phyloP scores from a whole-genome alignment of 2,888 invertebrate species.

The Camptogramma bilineatum region DNA sequence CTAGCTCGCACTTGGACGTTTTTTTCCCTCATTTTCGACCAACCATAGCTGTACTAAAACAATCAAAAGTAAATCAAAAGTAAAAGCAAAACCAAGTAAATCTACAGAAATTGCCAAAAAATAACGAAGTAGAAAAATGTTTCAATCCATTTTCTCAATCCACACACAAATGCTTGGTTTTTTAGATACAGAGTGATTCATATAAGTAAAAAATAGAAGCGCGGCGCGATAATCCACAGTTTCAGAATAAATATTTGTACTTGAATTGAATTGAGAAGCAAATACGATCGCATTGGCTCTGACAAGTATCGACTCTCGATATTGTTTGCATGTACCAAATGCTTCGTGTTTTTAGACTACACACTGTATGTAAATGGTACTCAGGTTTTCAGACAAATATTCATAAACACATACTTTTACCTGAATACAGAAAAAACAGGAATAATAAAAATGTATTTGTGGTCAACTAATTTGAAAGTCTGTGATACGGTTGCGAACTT shows the following conservation, averaged over 20 bases:
- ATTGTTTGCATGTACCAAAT: slow-evolving; percentile 49
- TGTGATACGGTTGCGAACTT: too few relatives aligned
- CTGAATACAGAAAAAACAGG: not conserved
- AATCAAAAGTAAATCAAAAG: too few relatives aligned
- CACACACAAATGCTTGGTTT: not conserved
- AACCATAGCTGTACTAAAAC: too few relatives aligned
- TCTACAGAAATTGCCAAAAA: not conserved
- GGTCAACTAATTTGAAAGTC: not conserved
- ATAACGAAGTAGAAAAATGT: not conserved
- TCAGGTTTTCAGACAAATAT: not conserved
- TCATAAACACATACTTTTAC: not conserved
- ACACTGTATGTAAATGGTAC: not conserved
- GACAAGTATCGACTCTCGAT: slow-evolving; percentile 54
- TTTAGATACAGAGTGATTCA: slow-evolving; percentile 32
- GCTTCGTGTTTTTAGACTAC: slow-evolving; percentile 10
- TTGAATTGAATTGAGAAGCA: slow-evolving; percentile 63
- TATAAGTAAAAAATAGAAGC: slow-evolving; percentile 42
- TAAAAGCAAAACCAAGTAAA: not conserved
- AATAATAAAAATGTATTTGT: not conserved
- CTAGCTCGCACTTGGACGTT: too few relatives aligned
- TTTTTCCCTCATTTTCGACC: too few relatives aligned
- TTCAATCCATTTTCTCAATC: not conserved
- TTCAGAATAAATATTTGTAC: slow-evolving; percentile 61
- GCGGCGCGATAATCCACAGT: slow-evolving; percentile 40
- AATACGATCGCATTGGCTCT: slow-evolving; percentile 53